phyloP scores from a whole-genome alignment of 2,888 invertebrate genomes.

The Limnephilus rhombicus region DNA sequence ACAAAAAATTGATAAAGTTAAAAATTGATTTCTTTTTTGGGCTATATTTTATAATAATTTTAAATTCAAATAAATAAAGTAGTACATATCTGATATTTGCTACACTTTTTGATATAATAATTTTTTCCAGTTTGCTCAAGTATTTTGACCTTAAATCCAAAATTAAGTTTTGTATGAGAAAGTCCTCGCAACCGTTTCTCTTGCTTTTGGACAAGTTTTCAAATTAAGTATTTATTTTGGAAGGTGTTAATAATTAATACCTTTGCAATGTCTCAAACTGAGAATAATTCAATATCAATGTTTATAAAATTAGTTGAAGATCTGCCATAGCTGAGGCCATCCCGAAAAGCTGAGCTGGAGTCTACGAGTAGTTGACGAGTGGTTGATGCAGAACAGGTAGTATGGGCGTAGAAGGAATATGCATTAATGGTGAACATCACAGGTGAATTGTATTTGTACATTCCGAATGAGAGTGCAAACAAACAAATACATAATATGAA shows the following conservation, averaged over 20 bases:
- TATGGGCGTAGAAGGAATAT: background rate
- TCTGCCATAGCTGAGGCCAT: slow-evolving; percentile 29
- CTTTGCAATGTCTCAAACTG: background rate
- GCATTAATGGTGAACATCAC: background rate
- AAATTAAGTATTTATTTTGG: no score
- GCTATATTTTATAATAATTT: no score
- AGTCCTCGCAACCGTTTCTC: no score
- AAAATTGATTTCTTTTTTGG: no score
- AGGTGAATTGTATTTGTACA: background rate
- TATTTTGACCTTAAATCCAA: no score
- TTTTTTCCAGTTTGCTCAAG: no score
- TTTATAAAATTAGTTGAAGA: slow-evolving; percentile 30
- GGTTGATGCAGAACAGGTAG: background rate
- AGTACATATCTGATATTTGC: no score
- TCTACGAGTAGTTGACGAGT: background rate
- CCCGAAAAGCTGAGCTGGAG: slow-evolving; percentile 29
- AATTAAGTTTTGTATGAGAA: no score
- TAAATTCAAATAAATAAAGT: no score
- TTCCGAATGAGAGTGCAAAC: background rate
- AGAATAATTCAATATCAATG: background rate
- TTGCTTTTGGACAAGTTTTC: no score
- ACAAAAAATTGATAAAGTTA: no score
- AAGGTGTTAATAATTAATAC: background rate
- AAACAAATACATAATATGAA: background rate
- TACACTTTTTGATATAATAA: no score